Percentiles rank a stretch among this genome's conserved stretches.
These are phyloP conservation scores for Capreolus pygargus DNA, from an alignment of 2,113 vertebrate genomes.

Conservation along the genomic window DNA sequence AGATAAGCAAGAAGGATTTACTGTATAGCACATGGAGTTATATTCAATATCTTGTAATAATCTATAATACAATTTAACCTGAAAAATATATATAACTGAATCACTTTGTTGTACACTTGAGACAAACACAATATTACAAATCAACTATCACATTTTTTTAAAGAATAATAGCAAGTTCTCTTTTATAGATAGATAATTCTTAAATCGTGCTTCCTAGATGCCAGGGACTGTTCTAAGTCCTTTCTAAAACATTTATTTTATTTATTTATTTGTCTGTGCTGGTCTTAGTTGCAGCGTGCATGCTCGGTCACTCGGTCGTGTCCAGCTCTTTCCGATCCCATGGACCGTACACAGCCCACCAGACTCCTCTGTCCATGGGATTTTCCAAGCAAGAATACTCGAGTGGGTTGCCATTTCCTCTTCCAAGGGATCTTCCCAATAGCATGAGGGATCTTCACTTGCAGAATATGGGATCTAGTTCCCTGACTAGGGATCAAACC, in stretches of 20 bases:
- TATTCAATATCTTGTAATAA: not conserved
- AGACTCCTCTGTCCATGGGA: not conserved
- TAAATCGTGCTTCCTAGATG: not conserved
- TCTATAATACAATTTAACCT: not conserved
- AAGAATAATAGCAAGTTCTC: not conserved
- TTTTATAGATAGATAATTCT: not conserved
- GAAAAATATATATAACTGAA: not conserved
- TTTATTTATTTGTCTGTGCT: not conserved
- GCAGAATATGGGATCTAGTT: not conserved
- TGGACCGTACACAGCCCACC: not conserved
- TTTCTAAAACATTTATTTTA: not conserved
- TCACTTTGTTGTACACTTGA: not conserved
- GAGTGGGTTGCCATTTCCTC: not conserved
- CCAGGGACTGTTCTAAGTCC: not conserved
- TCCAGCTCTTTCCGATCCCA: not conserved
- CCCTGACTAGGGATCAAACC: not conserved
- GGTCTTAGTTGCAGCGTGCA: not conserved
- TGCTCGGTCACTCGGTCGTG: accelerated
- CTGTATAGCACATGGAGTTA: not conserved
- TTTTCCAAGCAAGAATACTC: not conserved
- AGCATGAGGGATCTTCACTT: not conserved
- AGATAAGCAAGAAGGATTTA: not conserved
- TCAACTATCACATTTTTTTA: not conserved
- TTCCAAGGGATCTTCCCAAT: not conserved
- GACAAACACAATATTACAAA: not conserved